These are phyloP conservation scores for Ochlodes sylvanus DNA, from an alignment of 2,888 invertebrate genomes.

Conservation along the genomic window DNA sequence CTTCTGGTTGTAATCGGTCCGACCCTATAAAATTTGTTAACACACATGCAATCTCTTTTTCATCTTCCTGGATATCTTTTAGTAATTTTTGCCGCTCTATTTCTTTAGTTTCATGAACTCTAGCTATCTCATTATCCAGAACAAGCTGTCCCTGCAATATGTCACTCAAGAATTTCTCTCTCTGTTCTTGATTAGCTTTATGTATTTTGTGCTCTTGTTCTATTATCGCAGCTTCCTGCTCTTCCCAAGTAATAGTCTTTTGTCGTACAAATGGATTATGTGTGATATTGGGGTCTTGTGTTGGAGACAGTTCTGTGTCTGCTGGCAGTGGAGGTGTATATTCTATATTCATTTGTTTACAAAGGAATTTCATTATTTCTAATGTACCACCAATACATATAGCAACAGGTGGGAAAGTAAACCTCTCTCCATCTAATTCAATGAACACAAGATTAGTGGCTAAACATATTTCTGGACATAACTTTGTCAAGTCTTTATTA, in stretches of 20 bases:
- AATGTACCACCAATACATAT: slow-evolving; percentile 85
- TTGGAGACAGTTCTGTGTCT: slow-evolving; percentile 58
- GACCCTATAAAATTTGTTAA: slow-evolving; percentile 87
- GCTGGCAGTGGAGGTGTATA: slow-evolving; percentile 73
- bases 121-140: slow-evolving; percentile 87
- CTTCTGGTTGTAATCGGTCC: slow-evolving; percentile 84
- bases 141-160: slow-evolving; percentile 87
- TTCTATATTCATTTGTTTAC: slow-evolving; percentile 73
- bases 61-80: slow-evolving; percentile 86
- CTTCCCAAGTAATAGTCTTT: slow-evolving; percentile 80
- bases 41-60: slow-evolving; percentile 86
- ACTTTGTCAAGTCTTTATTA: slow-evolving; percentile 84
- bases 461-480: slow-evolving; percentile 88
- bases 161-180: slow-evolving; percentile 83
- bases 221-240: slow-evolving; percentile 86
- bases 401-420: slow-evolving; percentile 87
- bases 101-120: slow-evolving; percentile 88
- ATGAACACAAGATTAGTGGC: slow-evolving; percentile 86
- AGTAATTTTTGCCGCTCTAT: slow-evolving; percentile 85
- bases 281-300: slow-evolving; percentile 62
- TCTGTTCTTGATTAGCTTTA: slow-evolving; percentile 85
- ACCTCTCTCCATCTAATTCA: slow-evolving; percentile 85
- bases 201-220: slow-evolving; percentile 88
- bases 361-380: slow-evolving; percentile 88
- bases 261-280: slow-evolving; percentile 66